These are phyloP conservation scores for Peromyscus leucopus DNA, from an alignment of 2,113 vertebrate species.

Conservation along the genomic window DNA sequence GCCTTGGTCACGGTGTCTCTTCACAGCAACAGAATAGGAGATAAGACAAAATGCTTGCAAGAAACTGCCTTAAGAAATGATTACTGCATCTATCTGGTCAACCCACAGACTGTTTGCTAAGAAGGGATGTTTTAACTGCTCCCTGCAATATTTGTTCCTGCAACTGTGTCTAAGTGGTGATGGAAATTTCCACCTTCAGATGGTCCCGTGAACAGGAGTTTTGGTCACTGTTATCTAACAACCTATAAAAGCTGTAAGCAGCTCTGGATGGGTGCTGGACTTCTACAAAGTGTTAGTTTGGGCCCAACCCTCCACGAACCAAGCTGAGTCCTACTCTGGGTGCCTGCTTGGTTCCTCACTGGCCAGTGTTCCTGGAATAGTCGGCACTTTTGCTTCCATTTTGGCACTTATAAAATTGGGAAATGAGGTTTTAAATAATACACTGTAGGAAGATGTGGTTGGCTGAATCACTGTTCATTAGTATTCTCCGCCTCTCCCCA, in stretches of 20 bases:
- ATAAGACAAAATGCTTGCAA: neutral
- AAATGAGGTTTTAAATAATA: conserved; percentile 31
- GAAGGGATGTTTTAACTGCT: neutral
- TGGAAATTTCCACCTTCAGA: neutral
- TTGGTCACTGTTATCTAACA: neutral
- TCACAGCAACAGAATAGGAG: neutral
- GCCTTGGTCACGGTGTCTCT: neutral
- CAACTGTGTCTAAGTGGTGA: neutral
- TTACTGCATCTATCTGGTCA: neutral
- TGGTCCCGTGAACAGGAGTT: neutral
- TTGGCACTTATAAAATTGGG: neutral
- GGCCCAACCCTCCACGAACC: neutral
- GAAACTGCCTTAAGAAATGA: neutral
- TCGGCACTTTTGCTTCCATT: neutral
- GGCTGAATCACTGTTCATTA: neutral
- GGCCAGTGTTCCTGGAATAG: neutral
- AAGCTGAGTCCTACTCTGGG: neutral
- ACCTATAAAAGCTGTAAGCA: neutral
- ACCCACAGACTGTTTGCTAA: neutral
- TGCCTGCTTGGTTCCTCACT: neutral
- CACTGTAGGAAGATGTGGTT: neutral
- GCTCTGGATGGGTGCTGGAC: neutral
- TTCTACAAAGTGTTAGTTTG: neutral
- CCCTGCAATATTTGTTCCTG: neutral
- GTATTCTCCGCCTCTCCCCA: neutral